Conservation (phyloP, 2,888 invertebrate genomes). For the Mechanitis messenoides region DNA sequence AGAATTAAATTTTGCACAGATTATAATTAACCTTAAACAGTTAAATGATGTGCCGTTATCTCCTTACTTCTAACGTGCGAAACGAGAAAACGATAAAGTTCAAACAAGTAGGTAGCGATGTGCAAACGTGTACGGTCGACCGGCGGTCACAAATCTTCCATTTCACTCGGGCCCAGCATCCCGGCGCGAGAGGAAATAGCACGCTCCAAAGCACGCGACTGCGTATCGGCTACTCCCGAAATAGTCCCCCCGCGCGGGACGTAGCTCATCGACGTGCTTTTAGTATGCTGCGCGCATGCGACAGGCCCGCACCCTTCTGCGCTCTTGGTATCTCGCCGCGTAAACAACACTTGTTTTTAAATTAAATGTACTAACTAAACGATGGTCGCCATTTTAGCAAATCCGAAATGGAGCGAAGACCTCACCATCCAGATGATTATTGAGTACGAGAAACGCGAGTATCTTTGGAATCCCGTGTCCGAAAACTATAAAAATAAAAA, state of each 20-base stretch:
- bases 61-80: slow-evolving; percentile 12
- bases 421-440: slow-evolving; percentile 72
- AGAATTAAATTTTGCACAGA: neutral
- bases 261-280: slow-evolving; percentile 75
- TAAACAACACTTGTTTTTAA: slow-evolving; percentile 52
- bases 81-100: slow-evolving; percentile 15
- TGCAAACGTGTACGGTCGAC: slow-evolving; percentile 32
- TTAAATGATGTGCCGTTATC: neutral
- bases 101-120: slow-evolving; percentile 24
- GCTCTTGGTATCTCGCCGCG: slow-evolving; percentile 55
- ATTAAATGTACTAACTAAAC: slow-evolving; percentile 47
- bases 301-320: slow-evolving; percentile 74
- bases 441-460: slow-evolving; percentile 71
- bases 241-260: slow-evolving; percentile 69
- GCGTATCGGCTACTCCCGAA: slow-evolving; percentile 76
- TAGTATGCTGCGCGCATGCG: slow-evolving; percentile 78
- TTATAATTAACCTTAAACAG: neutral
- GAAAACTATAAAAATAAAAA: slow-evolving; percentile 74
- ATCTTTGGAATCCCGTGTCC: slow-evolving; percentile 71
- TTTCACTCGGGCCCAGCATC: slow-evolving; percentile 74
- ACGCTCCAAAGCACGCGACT: slow-evolving; percentile 75
- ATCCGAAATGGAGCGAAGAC: slow-evolving; percentile 74
- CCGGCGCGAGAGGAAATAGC: slow-evolving; percentile 72
- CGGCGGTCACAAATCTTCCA: slow-evolving; percentile 72
- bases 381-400: slow-evolving; percentile 71